Evolutionary conservation across 2,888 invertebrate species (phyloP), one percentile per base, ranked within the genome.

Genomic region (Thereva unica): DNA sequence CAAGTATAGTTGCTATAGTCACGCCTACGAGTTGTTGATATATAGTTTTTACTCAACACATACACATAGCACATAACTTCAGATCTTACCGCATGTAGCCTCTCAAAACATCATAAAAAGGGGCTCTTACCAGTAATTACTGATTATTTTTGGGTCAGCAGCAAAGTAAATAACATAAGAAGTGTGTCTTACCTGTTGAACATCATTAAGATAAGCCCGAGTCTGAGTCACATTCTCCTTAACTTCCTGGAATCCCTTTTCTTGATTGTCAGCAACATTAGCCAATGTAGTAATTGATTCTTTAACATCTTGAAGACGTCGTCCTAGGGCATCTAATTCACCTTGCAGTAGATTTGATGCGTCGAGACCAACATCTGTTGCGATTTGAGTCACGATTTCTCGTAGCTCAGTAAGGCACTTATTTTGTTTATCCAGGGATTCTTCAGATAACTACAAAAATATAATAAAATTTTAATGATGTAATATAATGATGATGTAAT

Each of bases 261-360:
- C 88, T 70, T 88, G 83, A 35, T 87, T 86, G 73, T 92, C 92
- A 4, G 91, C 91, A 47, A 90, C 87, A 78, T 91, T 89, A 0
- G 90, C 91, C 71, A 93, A 80, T 3, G 85, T 85, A 55, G 89
- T 88, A 5, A 92, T 86, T 0, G 90, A 86, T 68, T 90, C 88
- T 34, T 89, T 86, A 40, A 92, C 91, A 75, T 91, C 87, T 77
- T 91, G 88, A 70, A 93, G 83, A 40, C 89, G 84, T 67, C 87
- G 84, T 49, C 90, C 91, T 61, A 93, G 80, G 0, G 90, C 88
- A 73, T 91, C 90, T 8, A 92, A 87, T 78, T 93, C 92, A 37
- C 88, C 87, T 70, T 89, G 89, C 68, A 92, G 82, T 1, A 91
- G 85, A 4, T 87, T 84, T 38, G 89, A 87, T 8, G 85, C 85